Base-by-base conservation (phyloP, 35 echinoderm and acorn worm species). In the Ophiothrix spiculata region DNA sequence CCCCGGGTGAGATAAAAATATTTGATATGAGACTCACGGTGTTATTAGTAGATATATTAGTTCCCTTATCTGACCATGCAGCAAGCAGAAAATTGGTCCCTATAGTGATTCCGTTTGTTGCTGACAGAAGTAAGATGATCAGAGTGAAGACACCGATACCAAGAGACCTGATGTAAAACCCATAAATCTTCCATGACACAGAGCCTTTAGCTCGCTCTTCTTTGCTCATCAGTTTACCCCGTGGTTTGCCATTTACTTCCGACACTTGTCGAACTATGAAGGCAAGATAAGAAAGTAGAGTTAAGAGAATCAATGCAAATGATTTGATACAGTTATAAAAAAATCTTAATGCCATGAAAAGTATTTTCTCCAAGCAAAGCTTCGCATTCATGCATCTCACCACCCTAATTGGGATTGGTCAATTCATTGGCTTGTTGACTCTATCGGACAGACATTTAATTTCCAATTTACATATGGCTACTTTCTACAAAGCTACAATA, bases 21-120 rank as follows among this genome's bases (percentile, higher is more conserved):
- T n/a, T n/a, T n/a, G n/a, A n/a, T n/a, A n/a, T n/a, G n/a, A n/a
- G n/a, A n/a, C n/a, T n/a, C n/a, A n/a, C n/a, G n/a, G n/a, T n/a
- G n/a, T n/a, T n/a, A 69, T 69, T 25, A 69, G 17, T 28, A 10
- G 10, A 69, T 4, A n/a, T 4, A 2, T 69, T 69, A n/a, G 10
- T 2, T 35, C 83, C 78, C 15, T 75, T 41, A 29, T 91, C 89
- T 11, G 89, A 86, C 89, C 89, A 91, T 0, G 28, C 83, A 0
- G 89, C 85, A 3, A 91, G 75, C 83, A 83, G 85, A 39, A 91
- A 91, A 38, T 81, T 91, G 1, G 89, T 91, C 4, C 39, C 82
- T 16, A 86, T 80, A 0, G n/a, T 39, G 0, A 84, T 39, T 0
- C 31, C 38, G 17, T 49, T 85, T 17, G 77, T 56, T 29, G 69